Evolutionary conservation across 1,140 invertebrate genomes (phyloP).

Genomic region (Pristionchus pacificus): DNA sequence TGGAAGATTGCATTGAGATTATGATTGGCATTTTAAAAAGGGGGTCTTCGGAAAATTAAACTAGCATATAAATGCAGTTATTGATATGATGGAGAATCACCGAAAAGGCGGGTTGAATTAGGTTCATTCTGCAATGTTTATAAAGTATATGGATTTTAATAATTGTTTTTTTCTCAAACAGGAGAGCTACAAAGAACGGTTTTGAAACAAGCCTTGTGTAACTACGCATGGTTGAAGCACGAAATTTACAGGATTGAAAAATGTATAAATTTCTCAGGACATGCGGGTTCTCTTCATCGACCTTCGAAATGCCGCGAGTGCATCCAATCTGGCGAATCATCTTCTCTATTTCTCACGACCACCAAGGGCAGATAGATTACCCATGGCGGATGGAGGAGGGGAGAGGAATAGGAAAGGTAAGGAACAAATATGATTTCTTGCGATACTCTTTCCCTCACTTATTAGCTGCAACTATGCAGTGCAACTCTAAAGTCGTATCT

Average conservation of each 20-base stretch:
- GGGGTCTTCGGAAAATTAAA: no score
- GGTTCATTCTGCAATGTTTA: not conserved
- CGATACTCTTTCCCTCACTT: not conserved
- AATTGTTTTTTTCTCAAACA: conserved; percentile 14
- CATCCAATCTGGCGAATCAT: conserved; percentile 15
- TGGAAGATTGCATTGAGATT: no score
- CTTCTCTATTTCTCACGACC: conserved; percentile 19
- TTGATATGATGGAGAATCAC: not conserved
- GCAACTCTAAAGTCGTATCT: conserved; percentile 2
- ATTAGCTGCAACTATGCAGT: conserved; percentile 6
- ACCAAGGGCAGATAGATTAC: not conserved
- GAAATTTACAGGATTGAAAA: not conserved
- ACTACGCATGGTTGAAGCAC: not conserved
- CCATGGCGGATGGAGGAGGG: conserved; percentile 1
- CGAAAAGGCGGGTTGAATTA: conserved; percentile 4
- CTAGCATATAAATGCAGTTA: no score
- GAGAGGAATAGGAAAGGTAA: not conserved
- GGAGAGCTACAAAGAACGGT: no score
- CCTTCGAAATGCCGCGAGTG: conserved; percentile 3
- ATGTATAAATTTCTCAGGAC: conserved; percentile 12
- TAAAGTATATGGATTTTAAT: conserved; percentile 8
- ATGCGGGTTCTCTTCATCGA: conserved; percentile 12
- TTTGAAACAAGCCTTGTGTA: no score
- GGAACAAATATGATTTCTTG: no score
- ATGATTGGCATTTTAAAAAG: no score